These are phyloP conservation scores for Triplophysa dalaica DNA, from an alignment of 2,113 vertebrate genomes.

Conservation along the genomic window DNA sequence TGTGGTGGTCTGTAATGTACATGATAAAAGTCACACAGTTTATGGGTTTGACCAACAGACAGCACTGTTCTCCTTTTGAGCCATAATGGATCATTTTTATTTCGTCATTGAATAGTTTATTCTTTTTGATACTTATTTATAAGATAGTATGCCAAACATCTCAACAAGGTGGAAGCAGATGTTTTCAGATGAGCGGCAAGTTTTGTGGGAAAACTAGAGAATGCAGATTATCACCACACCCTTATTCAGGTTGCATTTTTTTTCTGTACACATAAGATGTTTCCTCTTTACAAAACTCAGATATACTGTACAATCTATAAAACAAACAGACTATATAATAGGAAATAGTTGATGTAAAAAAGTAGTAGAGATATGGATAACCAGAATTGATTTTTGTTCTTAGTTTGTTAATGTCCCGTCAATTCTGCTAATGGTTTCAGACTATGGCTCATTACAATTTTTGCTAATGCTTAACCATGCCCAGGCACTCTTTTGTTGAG, in stretches of 20 bases:
- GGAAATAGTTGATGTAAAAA: background rate
- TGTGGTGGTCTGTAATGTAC: background rate
- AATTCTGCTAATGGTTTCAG: conserved; percentile 4
- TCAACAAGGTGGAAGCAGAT: background rate
- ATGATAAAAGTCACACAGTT: background rate
- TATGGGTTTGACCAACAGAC: too few species aligned
- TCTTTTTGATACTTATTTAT: background rate
- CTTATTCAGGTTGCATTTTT: background rate
- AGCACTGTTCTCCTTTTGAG: background rate
- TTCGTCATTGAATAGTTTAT: background rate
- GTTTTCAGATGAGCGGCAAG: background rate
- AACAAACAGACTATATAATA: background rate
- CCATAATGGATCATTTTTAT: background rate
- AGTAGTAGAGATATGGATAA: background rate
- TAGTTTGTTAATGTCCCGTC: background rate
- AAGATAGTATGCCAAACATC: background rate
- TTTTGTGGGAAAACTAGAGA: background rate
- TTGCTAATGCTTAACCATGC: background rate
- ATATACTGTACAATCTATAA: background rate
- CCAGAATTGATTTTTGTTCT: conserved; percentile 3
- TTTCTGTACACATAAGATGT: background rate
- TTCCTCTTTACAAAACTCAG: background rate
- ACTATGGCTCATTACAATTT: background rate
- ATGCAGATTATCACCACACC: background rate
- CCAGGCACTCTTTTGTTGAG: background rate